Percentiles rank a stretch among this genome's conserved stretches.
Conservation (phyloP, 2,888 invertebrate species). For the Plebejus melissa region DNA sequence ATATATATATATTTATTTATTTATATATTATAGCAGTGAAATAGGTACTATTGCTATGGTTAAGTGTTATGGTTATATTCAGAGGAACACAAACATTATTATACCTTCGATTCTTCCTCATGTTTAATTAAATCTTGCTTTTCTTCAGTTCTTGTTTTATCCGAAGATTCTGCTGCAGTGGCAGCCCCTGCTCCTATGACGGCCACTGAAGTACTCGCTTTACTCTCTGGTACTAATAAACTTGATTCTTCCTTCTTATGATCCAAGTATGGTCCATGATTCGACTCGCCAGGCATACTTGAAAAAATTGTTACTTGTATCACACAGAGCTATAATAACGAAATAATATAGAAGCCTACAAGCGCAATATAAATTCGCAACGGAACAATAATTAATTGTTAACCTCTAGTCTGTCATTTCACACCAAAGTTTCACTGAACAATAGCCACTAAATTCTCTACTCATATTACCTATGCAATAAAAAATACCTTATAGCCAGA, state of each 20-base stretch:
- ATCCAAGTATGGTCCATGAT: conserved; percentile 49
- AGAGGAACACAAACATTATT: background rate
- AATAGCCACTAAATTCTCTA: conserved; percentile 42
- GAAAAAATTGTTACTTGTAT: conserved; percentile 38
- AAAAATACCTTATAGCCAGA: conserved; percentile 55
- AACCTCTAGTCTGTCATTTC: background rate
- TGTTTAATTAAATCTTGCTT: conserved; percentile 50
- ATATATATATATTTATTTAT: too few species aligned
- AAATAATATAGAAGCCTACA: background rate
- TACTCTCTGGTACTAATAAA: conserved; percentile 49
- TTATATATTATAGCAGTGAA: too few species aligned
- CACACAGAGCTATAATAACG: conserved; percentile 13
- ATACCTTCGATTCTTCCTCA: conserved; percentile 56
- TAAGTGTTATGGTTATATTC: background rate
- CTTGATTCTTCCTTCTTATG: conserved; percentile 60
- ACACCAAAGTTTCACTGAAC: conserved; percentile 38
- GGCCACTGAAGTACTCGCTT: conserved; percentile 39
- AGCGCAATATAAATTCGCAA: conserved; percentile 5
- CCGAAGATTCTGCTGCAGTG: conserved; percentile 43
- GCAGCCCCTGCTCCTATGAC: conserved; percentile 38
- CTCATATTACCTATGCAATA: conserved; percentile 37
- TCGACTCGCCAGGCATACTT: conserved; percentile 70
- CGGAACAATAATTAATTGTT: background rate
- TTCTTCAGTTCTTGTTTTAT: conserved; percentile 47
- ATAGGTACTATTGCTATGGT: background rate